These are phyloP conservation scores for Zapornia atra DNA, from an alignment of 2,113 vertebrate species.

Conservation along the genomic window DNA sequence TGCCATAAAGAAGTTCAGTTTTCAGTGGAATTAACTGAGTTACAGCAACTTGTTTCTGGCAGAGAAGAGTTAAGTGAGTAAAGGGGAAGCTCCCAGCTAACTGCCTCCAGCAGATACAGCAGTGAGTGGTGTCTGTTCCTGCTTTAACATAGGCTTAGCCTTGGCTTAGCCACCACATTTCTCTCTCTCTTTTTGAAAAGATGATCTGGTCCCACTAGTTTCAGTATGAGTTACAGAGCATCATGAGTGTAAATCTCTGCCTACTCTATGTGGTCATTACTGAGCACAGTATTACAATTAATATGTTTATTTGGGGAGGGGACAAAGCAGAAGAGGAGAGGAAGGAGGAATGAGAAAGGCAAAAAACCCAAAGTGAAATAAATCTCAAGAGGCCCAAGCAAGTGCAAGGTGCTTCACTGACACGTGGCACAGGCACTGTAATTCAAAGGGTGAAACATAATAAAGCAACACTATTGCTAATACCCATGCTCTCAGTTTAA, in stretches of 20 bases:
- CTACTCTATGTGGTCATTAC: not conserved
- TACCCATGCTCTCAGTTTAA: not conserved
- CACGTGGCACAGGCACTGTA: not conserved
- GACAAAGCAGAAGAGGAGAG: not conserved
- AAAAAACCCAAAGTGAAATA: not conserved
- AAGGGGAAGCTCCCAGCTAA: not conserved
- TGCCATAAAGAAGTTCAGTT: not conserved
- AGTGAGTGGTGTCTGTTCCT: not conserved
- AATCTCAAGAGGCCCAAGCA: not conserved
- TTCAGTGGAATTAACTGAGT: not conserved
- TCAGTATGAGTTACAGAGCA: not conserved
- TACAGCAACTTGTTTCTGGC: not conserved
- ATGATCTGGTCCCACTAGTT: not conserved
- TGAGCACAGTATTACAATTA: not conserved
- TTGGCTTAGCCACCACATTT: not conserved
- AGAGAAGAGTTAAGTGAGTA: not conserved
- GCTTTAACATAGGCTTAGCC: not conserved
- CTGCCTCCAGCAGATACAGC: not conserved
- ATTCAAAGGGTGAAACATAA: conserved; percentile 14
- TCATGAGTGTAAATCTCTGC: not conserved
- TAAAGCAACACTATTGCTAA: not conserved
- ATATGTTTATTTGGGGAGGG: not conserved
- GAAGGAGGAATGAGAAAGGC: not conserved
- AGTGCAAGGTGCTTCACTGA: not conserved
- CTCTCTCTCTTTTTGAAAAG: not conserved